These are phyloP conservation scores for Drosophila nr. perissopoda DNA, from an alignment of 2,888 invertebrate species.

Conservation along the genomic window DNA sequence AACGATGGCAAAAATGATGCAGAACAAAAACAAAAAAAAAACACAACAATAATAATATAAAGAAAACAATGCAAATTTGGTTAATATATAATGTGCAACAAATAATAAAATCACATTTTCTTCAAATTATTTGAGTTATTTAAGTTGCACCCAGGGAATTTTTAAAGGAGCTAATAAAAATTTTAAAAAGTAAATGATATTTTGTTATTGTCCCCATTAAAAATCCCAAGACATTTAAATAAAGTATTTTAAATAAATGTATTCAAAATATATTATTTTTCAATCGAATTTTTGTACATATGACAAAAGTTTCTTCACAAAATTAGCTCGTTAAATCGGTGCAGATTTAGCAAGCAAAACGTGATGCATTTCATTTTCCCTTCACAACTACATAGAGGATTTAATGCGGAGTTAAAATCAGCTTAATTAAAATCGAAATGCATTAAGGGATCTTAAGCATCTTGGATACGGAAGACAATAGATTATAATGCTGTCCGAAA, in stretches of 20 bases:
- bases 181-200: constrained; percentile 2
- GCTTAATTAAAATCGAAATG: background rate
- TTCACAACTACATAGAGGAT: background rate
- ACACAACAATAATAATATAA: constrained; percentile 35
- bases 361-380: background rate
- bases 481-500: background rate
- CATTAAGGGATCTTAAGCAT: background rate
- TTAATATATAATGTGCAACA: constrained; percentile 53
- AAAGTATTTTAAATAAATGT: constrained; percentile 11
- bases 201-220: background rate
- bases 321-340: background rate
- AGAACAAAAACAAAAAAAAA: constrained; percentile 13
- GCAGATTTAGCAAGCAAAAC: background rate
- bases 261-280: background rate
- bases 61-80: constrained; percentile 19
- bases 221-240: constrained; percentile 1
- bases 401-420: background rate
- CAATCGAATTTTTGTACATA: background rate
- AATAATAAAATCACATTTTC: constrained; percentile 36
- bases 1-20: constrained; percentile 20
- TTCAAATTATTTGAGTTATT: constrained; percentile 14
- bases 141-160: background rate
- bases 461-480: background rate
- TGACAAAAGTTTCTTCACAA: background rate
- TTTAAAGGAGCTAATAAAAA: background rate